phyloP scores from a whole-genome alignment of 2,888 invertebrate species.

The Brassicogethes aeneus region DNA sequence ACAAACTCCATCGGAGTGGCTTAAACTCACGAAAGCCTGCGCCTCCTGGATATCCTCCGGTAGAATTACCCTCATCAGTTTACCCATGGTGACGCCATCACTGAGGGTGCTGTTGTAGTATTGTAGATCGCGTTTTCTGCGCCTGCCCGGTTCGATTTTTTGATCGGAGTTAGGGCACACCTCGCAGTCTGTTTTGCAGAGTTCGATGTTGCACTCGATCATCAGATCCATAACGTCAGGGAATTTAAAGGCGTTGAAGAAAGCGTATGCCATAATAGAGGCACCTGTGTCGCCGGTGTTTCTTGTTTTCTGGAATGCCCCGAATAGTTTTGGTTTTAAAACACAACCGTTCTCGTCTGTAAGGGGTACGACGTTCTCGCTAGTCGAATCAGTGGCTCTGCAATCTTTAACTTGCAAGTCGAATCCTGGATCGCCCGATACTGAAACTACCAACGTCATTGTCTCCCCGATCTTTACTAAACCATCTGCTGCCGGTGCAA shows the following conservation, averaged over 20 bases:
- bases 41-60: conserved; percentile 53
- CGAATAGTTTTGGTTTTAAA: conserved; percentile 69
- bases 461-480: conserved; percentile 73
- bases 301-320: conserved; percentile 71
- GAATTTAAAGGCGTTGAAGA: conserved; percentile 76
- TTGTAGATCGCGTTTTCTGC: conserved; percentile 40
- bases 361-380: conserved; percentile 55
- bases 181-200: conserved; percentile 72
- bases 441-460: conserved; percentile 72
- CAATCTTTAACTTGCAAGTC: conserved; percentile 72
- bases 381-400: conserved; percentile 61
- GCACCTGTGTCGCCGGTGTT: conserved; percentile 66
- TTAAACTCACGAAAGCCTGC: conserved; percentile 32
- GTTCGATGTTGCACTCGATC: conserved; percentile 72
- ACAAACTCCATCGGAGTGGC: conserved; percentile 45
- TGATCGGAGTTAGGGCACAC: conserved; percentile 59
- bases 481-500: conserved; percentile 65
- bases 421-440: conserved; percentile 70
- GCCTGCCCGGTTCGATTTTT: conserved; percentile 46
- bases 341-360: conserved; percentile 72
- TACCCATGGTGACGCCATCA: conserved; percentile 55
- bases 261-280: conserved; percentile 67
- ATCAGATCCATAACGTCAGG: conserved; percentile 77
- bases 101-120: conserved; percentile 47
- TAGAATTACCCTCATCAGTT: conserved; percentile 58